These are phyloP conservation scores for Thalpophila matura DNA, from an alignment of 2,888 invertebrate species.

Conservation along the genomic window DNA sequence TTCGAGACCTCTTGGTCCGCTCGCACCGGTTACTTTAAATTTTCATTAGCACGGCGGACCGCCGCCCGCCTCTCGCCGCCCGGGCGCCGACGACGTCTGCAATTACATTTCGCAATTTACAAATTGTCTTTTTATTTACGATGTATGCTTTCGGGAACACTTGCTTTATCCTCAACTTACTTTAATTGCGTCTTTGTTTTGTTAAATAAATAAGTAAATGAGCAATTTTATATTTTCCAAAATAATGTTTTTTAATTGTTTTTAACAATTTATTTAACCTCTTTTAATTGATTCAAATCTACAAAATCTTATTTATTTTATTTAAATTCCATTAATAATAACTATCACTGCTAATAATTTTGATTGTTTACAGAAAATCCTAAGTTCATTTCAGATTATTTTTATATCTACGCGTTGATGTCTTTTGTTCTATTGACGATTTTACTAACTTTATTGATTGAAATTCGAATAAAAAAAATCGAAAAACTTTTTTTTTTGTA, in stretches of 20 bases:
- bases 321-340: background rate
- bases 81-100: constrained; percentile 67
- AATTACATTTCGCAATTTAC: constrained; percentile 86
- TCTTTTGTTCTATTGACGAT: constrained; percentile 76
- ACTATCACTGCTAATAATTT: background rate
- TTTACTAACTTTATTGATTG: constrained; percentile 22
- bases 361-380: background rate
- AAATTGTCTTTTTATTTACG: constrained; percentile 83
- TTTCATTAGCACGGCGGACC: constrained; percentile 81
- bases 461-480: background rate
- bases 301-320: background rate
- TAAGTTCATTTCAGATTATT: background rate
- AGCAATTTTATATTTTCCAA: background rate
- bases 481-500: background rate
- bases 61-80: constrained; percentile 54
- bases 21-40: constrained; percentile 86
- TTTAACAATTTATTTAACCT: background rate
- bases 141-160: constrained; percentile 68
- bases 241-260: background rate
- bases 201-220: background rate
- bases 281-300: background rate
- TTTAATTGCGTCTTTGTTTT: constrained; percentile 49
- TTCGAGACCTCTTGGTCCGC: constrained; percentile 59
- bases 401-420: constrained; percentile 78
- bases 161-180: constrained; percentile 43